Base-by-base conservation (phyloP, 2,888 invertebrate species). In the Zhuqinia jingwanae region DNA sequence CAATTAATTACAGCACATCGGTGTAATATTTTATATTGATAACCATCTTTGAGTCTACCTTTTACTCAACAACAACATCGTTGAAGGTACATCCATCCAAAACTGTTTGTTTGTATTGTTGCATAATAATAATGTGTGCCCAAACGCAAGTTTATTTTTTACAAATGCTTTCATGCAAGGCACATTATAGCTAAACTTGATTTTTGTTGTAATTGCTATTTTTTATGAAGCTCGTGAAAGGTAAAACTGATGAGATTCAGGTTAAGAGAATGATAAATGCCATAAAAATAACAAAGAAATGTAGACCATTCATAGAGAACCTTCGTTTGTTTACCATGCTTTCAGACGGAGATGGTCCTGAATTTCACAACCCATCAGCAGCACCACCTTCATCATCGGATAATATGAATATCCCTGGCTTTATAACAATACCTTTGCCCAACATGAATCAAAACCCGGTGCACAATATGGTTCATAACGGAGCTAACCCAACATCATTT, bases 361-460 rank as follows among this genome's bases (percentile, higher is more conserved):
- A 42, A 20, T 83, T 76, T 56, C 45, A 50, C n/a, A 56, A 47
- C 10, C 42, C 76, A 25, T 45, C 56, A 36, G 17, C 76, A 65
- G 17, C 70, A 20, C 20, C 60, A 42, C 10, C 65, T 1, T 25
- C 68, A 53, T 15, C 36, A 11, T 47, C 17, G 42, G n/a, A 47
- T 10, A 45, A 47, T 10, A 45, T 45, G 45, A 70, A 70, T 30
- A 53, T 76, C 22, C 76, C 76, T 30, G 78, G 84, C 2, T 78
- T 84, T 47, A 27, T 58, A 15, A 84, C 45, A 1, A 84, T 84
- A 22, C 78, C 68, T 6, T 60, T 84, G 30, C 84, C 84, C 5
- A 45, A 10, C 11, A 27, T 84, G 8, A 50, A 77, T 0, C 22
- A 47, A 11, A 47, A 17, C 1, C 15, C 25, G 36, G 36, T 36